A percentile compares a stretch with the other conserved stretches of the same genome.
phyloP scores from a whole-genome alignment of 2,797 vertebrate genomes.

The Micromesistius poutassou region DNA sequence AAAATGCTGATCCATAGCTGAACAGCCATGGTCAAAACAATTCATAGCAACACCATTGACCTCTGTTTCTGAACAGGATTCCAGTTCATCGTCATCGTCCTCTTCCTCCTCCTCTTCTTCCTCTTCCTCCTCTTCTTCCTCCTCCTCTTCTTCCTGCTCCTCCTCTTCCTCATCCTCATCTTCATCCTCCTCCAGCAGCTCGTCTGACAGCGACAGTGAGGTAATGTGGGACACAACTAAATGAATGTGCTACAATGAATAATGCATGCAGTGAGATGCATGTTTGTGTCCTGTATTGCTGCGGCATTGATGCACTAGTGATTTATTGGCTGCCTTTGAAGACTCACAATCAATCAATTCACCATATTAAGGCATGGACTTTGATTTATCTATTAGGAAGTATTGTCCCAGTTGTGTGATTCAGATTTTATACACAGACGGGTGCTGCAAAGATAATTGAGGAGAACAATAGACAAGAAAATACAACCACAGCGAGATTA shows the following conservation, averaged over 20 bases:
- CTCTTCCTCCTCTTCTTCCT: constrained; percentile 8
- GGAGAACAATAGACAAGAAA: neutral
- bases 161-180: constrained; percentile 42
- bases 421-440: neutral
- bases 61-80: constrained; percentile 46
- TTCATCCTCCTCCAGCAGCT: constrained; percentile 55
- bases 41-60: neutral
- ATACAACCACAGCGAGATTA: neutral
- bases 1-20: neutral
- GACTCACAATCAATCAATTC: neutral
- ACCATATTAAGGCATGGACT: neutral
- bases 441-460: neutral
- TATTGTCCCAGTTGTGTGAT: neutral
- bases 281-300: neutral
- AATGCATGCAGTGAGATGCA: neutral
- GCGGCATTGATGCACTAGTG: too few species aligned
- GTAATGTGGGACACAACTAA: constrained; percentile 33
- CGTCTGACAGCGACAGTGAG: constrained; percentile 68
- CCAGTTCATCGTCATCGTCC: constrained; percentile 48
- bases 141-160: neutral
- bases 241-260: neutral
- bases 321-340: too few species aligned
- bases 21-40: too few species aligned
- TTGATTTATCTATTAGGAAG: neutral
- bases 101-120: constrained; percentile 33